Conservation (phyloP, 2,888 invertebrate genomes). For the Ectropis crepuscularia region DNA sequence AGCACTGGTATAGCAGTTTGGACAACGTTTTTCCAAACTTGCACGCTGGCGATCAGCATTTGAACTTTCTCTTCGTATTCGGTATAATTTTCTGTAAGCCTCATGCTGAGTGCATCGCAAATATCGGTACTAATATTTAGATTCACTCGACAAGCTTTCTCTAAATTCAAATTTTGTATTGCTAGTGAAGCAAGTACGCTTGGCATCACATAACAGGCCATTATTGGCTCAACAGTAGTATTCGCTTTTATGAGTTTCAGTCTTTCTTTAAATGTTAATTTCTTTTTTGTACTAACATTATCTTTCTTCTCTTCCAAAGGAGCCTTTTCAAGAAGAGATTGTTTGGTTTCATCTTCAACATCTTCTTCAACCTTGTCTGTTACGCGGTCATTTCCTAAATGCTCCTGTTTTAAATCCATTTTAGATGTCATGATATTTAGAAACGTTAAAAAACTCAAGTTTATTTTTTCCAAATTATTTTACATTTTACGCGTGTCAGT, state of each 20-base stretch:
- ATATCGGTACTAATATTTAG: slow-evolving; percentile 88
- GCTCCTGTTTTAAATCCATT: slow-evolving; percentile 32
- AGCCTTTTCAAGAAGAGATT: slow-evolving; percentile 59
- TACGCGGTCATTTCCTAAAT: slow-evolving; percentile 25
- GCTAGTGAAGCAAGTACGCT: slow-evolving; percentile 89
- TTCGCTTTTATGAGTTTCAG: slow-evolving; percentile 75
- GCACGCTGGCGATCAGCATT: slow-evolving; percentile 89
- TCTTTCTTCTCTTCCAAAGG: slow-evolving; percentile 37
- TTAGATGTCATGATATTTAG: neutral
- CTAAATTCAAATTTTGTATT: slow-evolving; percentile 88
- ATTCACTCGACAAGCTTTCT: slow-evolving; percentile 94
- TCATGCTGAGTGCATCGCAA: slow-evolving; percentile 89
- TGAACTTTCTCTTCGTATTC: slow-evolving; percentile 87
- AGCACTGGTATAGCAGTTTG: slow-evolving; percentile 93
- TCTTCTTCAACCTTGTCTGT: slow-evolving; percentile 36
- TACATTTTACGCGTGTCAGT: slow-evolving; percentile 11
- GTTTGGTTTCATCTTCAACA: slow-evolving; percentile 48
- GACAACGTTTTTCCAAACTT: slow-evolving; percentile 93
- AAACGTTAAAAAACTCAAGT: neutral
- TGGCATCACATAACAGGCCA: slow-evolving; percentile 88
- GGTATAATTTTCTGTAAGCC: slow-evolving; percentile 87
- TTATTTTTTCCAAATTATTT: neutral
- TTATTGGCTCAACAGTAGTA: slow-evolving; percentile 90
- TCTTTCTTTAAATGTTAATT: slow-evolving; percentile 60
- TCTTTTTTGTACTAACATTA: slow-evolving; percentile 46